A percentile compares a stretch with the other conserved stretches of the same genome.
Evolutionary conservation across 2,888 invertebrate genomes (phyloP).

Genomic region (Hirtodrosophila trivittata): DNA sequence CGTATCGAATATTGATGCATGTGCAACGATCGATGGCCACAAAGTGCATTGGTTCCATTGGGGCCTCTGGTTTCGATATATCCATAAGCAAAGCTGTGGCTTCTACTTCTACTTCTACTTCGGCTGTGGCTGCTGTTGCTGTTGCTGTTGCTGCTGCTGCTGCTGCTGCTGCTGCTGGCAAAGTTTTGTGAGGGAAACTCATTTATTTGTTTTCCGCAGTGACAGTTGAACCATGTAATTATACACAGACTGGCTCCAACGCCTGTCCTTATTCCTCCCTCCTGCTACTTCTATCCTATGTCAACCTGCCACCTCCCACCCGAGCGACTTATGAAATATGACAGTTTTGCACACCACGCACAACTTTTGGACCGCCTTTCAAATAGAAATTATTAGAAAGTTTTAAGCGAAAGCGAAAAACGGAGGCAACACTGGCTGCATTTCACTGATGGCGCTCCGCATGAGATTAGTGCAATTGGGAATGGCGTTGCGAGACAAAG

Average conservation of each 20-base stretch:
- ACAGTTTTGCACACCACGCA: constrained; percentile 75
- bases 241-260: constrained; percentile 62
- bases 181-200: constrained; percentile 62
- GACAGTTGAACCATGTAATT: constrained; percentile 78
- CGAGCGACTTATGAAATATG: constrained; percentile 70
- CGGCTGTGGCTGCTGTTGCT: constrained; percentile 7
- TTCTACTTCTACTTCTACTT: no score
- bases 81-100: constrained; percentile 23
- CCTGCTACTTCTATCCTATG: not conserved
- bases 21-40: constrained; percentile 48
- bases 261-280: not conserved
- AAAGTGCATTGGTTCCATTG: constrained; percentile 45
- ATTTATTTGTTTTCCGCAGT: constrained; percentile 73
- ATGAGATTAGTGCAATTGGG: constrained; percentile 59
- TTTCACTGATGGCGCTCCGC: constrained; percentile 16
- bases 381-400: constrained; percentile 75
- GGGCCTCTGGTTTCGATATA: constrained; percentile 14
- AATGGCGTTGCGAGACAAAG: constrained; percentile 12
- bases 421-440: constrained; percentile 26
- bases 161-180: constrained; percentile 13
- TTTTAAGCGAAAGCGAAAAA: constrained; percentile 65
- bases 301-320: constrained; percentile 9
- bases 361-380: constrained; percentile 68
- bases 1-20: constrained; percentile 56
- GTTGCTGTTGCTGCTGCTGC: constrained; percentile 11